Base-by-base conservation (phyloP, 2,888 invertebrate species). In the Candidula unifasciata region DNA sequence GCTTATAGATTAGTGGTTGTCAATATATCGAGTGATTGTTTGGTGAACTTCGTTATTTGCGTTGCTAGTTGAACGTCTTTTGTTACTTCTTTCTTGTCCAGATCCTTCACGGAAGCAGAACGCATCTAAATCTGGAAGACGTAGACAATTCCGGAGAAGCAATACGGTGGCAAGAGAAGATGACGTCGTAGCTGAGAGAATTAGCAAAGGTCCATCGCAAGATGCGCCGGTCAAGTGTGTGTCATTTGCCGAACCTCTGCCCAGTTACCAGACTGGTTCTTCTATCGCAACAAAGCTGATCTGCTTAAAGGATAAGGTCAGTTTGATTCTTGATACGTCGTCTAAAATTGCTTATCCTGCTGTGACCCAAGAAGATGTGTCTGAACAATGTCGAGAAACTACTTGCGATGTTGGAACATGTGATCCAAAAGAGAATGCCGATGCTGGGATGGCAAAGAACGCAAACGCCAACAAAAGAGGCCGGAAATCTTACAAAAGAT, bases 211-310 rank as follows among this genome's bases (percentile, higher is more conserved):
- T 16, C 64, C 64, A 24, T n/a, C 60, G 16, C 35, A 13, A n/a
- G 77, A 69, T 57, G 71, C 27, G 52, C 80, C 80, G 30, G 54
- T 80, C 54, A 80, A 80, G 71, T 80, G 80, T 69, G 69, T 80
- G 18, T 80, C 80, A 0, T 80, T 80, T 24, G 80, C 44, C 18
- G 80, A 80, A 54, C 80, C 80, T 30, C 35, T 57, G 5, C 57
- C 54, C 18, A 71, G 71, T 57, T 64, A n/a, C 54, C 27, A 33
- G 30, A 30, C 54, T 10, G 13, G 54, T 74, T 74, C 54, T 21
- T 18, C 77, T 1, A 27, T 27, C 3, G 37, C 18, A 35, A 6
- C 35, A 30, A 60, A 35, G 60, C 60, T n/a, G 30, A 10, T 64
- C 37, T n/a, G 60, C 60, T 35, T 60, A 10, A 64, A 33, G n/a